Evolutionary conservation across 2,888 invertebrate species (phyloP), one percentile per base, ranked within the genome.

Genomic region (Digitonthophagus gazella): DNA sequence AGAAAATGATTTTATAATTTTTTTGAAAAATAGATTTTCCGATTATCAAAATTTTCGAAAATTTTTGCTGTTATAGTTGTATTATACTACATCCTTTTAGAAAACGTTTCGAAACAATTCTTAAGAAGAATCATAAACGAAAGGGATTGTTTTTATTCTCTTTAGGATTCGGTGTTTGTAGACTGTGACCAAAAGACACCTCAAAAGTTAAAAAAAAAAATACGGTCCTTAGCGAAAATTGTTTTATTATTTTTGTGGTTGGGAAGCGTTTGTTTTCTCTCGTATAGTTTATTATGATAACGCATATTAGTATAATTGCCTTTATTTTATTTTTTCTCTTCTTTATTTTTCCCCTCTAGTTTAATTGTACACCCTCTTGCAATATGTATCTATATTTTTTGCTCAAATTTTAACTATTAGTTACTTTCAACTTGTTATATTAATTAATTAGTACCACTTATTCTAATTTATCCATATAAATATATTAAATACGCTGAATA

Each of bases 401-500:
- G 68, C 68, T 68, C 68, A 68, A 68, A 68, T 65, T 16, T 65
- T 65, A 58, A 61, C 61, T 61, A 61, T 61, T 19, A 61, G 61
- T 61, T 61, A 65, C 65, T 68, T 65, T 68, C 68, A 68, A 58
- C 68, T 68, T 68, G 68, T 68, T 68, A 68, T 68, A 64, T 65
- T 64, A 64, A 68, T 64, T 28, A 55, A 55, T 64, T 65, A 65
- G 65, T 65, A 68, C 65, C 68, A 65, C 65, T 68, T 68, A 68
- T 65, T 68, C 68, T 68, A 68, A 68, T 68, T 68, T 68, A 68
- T 68, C 68, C 61, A 61, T 68, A 65, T 65, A 68, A 68, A 68
- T 68, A 68, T 68, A 68, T 68, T 44, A 65, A 68, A 68, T 68
- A 68, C 65, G 65, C 65, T 65, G 54, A 68, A 68, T n/a, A n/a